phyloP scores from a whole-genome alignment of 2,113 vertebrate species.

The Hylia prasina region DNA sequence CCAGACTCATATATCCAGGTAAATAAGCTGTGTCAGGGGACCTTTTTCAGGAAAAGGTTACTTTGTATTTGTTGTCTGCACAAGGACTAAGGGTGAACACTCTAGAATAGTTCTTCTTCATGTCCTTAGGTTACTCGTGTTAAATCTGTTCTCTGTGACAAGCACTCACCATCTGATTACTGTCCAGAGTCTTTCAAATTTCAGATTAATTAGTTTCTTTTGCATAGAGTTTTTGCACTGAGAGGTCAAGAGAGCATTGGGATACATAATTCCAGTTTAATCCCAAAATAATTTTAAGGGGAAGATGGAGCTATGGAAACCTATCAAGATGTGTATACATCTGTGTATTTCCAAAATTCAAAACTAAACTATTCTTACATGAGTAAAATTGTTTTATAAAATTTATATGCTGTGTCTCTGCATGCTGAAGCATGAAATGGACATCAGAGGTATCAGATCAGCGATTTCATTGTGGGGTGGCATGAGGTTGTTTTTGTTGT shows the following conservation, averaged over 20 bases:
- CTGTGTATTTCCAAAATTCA: not conserved
- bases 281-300: not conserved
- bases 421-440: not conserved
- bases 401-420: not conserved
- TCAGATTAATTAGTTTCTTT: not conserved
- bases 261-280: not conserved
- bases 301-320: not conserved
- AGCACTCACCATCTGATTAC: not conserved
- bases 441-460: not conserved
- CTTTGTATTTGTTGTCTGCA: not conserved
- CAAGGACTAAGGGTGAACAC: not conserved
- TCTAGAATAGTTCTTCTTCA: not conserved
- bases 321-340: not conserved
- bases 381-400: not conserved
- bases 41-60: not conserved
- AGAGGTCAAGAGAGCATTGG: not conserved
- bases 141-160: not conserved
- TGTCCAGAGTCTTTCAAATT: not conserved
- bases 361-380: not conserved
- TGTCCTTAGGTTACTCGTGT: not conserved
- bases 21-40: not conserved
- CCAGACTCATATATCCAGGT: slow-evolving; percentile 74
- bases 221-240: not conserved
- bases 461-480: not conserved
- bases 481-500: not conserved